Base-by-base conservation (phyloP, 2,888 invertebrate species). In the Leptopilina syphax region DNA sequence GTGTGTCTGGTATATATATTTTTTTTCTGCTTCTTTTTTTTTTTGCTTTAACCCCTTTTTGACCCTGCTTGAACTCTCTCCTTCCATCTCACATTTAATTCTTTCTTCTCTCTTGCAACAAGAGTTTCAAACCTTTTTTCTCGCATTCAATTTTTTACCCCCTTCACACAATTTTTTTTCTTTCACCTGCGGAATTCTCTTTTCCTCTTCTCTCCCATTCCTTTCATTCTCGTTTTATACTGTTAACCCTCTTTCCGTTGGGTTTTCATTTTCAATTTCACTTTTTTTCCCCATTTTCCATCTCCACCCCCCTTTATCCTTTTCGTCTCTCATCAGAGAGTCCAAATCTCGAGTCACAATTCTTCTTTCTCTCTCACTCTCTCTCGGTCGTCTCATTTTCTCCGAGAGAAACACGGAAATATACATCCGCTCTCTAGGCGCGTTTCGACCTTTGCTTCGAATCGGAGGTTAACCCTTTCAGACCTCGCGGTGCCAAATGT, bases 331-430 rank as follows among this genome's bases (percentile, higher is more conserved):
- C 65, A 63, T 60, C 63, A 80, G 63, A 68, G 78, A 54, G 77
- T 57, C 76, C 9, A 44, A 70, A 81, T 70, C 66, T 60, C 79
- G 76, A 81, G 82, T 82, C 86, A 81, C 57, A 73, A 57, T 73
- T 3, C 73, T 34, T 34, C 34, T 57, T 12, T 10, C 44, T 34
- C 70, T 54, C 27, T 57, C 54, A 3, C 50, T 10, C 44, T 34
- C 70, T 54, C 27, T 57, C 34, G 34, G 34, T 34, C 34, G 34
- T 54, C 70, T 54, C 27, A 6, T 18, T 70, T 70, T 70, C 54
- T 27, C 24, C 13, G 44, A 44, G 73, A 57, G 73, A 73, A 73
- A 73, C n/a, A 73, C 34, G 73, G 54, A 73, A 73, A 73, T 73
- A 73, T 73, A 73, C 73, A 73, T 73, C 70, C 34, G 73, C 34